Base-by-base conservation (phyloP, 2,888 invertebrate species). In the Strigamia crassipes region DNA sequence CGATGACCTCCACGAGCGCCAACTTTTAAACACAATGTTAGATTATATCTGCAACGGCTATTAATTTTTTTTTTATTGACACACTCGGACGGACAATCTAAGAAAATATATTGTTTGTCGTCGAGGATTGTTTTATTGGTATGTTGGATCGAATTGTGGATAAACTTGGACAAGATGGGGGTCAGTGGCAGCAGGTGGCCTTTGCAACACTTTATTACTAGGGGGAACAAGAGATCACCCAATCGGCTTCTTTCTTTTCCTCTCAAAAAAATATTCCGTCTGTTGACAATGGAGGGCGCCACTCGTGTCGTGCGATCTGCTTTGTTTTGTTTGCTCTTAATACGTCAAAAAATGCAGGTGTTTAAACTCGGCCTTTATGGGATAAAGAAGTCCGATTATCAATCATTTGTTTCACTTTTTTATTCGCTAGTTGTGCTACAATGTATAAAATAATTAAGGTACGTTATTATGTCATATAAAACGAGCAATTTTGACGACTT, bases 111-210 rank as follows among this genome's bases (percentile, higher is more conserved):
- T 42, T 12, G 42, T 2, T 1, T 42, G 42, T 15, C 10, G 10
- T 42, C 42, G 42, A 15, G 42, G 42, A 42, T 42, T 42, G 42
- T 42, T 18, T 23, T 61, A 61, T 61, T 61, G 61, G 23, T 61
- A 21, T 61, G 61, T 61, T 61, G 9, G 18, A 61, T 61, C 23
- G 61, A 61, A 61, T 61, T 61, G 61, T 18, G 61, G 61, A 61
- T 61, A 61, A 61, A 21, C 61, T 61, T 10, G 23, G 61, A 61
- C 21, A 61, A 23, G 61, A 42, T 42, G 61, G 23, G 61, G 61
- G 61, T 61, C 61, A 61, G 23, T 15, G 61, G 61, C 61, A 61
- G 61, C 61, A 61, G 61, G 61, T 61, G 61, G 61, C 61, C 61
- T 61, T 61, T 61, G 61, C 61, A 21, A 61, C 61, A 61, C 23